These are phyloP conservation scores for Drosophila koepferae DNA, from an alignment of 2,888 invertebrate species.

Conservation along the genomic window DNA sequence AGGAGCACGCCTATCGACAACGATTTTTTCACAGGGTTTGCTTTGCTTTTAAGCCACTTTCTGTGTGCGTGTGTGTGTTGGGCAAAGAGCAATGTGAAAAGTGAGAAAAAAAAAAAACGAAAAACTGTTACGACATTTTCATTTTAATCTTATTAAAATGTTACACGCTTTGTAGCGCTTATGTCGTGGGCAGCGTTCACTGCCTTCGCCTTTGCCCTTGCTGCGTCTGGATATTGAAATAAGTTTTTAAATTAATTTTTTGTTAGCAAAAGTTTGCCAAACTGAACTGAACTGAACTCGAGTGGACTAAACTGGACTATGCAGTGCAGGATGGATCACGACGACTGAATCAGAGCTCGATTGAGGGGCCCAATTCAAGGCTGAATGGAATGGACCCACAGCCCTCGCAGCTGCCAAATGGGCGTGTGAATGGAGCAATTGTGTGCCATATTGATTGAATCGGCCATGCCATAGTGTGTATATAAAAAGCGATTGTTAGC, in stretches of 20 bases:
- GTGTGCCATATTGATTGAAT: constrained; percentile 76
- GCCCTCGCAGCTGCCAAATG: constrained; percentile 53
- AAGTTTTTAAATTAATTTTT: constrained; percentile 80
- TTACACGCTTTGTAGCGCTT: constrained; percentile 62
- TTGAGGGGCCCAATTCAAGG: constrained; percentile 1
- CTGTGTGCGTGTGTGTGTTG: not conserved
- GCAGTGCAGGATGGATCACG: not conserved
- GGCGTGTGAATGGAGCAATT: constrained; percentile 78
- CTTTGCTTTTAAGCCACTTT: constrained; percentile 10
- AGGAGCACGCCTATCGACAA: constrained; percentile 28
- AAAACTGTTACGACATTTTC: constrained; percentile 78
- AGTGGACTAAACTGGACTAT: constrained; percentile 35
- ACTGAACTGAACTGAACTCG: constrained; percentile 51
- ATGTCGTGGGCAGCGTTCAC: constrained; percentile 12
- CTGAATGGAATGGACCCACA: not conserved
- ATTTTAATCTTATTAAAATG: constrained; percentile 81
- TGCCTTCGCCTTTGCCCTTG: constrained; percentile 18
- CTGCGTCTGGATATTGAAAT: constrained; percentile 68
- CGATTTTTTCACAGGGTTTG: constrained; percentile 46
- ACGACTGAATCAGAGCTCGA: constrained; percentile 4
- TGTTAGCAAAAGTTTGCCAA: constrained; percentile 67
- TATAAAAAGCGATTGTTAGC: constrained; percentile 72
- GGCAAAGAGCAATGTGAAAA: constrained; percentile 16
- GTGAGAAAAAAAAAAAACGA: constrained; percentile 21
- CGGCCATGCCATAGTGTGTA: constrained; percentile 40